Evolutionary conservation across 2,888 invertebrate genomes (phyloP), one percentile per base, ranked within the genome.

Genomic region (Elmis aenea): DNA sequence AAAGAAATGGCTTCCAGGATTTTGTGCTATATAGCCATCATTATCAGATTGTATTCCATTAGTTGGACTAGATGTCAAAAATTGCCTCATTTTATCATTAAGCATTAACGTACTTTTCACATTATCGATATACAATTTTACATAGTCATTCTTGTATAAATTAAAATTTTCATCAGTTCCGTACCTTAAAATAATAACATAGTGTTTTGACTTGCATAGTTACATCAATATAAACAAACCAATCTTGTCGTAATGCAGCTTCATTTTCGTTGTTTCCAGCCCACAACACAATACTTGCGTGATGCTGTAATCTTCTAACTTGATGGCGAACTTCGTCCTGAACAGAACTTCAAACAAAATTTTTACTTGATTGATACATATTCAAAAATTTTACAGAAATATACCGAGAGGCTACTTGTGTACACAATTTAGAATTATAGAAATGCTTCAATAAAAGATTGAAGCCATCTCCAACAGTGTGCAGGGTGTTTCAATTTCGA

Each of bases 191-290:
- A 28, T 22, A 37, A 13, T 15, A 11, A 9, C 28, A 32, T 12
- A 25, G 18, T 5, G 6, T 18, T 18, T 18, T 18, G 18, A 18
- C 5, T 6, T 6, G 8, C 5, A 4, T 13, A 12, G 6, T n/a
- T 12, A 11, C 12, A 11, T 27, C 4, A 6, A 16, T 3, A 4
- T 8, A 13, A 8, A 49, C 66, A 57, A 72, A 79, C 95, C 94
- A 95, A 61, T 88, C 80, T 23, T 80, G 80, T 26, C 81, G 74
- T 3, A 95, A 62, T 0, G 92, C 95, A 3, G 80, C 85, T 71
- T 97, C 97, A 60, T 96, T 96, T 68, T 97, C 97, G 62, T 97
- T 97, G 65, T 96, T 97, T 3, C 85, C 93, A n/a, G 93, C 88
- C 83, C 91, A 95, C 0, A 95, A 55, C 0, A 86, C 82, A 21